Evolutionary conservation across 2,113 vertebrate species (phyloP).

Genomic region (Cynopterus brachyotis): DNA sequence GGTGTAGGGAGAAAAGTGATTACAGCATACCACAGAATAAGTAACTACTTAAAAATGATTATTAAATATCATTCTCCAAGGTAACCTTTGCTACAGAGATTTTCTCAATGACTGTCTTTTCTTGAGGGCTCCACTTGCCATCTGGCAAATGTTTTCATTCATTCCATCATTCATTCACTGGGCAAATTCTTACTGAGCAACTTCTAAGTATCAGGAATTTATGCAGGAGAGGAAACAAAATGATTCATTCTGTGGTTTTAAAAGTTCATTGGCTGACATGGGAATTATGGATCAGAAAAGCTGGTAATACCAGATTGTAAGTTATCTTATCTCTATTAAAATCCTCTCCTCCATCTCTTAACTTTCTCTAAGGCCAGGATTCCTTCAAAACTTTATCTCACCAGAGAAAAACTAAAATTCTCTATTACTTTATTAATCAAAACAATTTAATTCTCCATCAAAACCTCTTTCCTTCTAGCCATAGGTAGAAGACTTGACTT

Average conservation of each 20-base stretch:
- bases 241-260: not conserved
- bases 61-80: conserved; percentile 8
- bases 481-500: not conserved
- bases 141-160: not conserved
- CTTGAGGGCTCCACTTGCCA: not conserved
- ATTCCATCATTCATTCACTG: not conserved
- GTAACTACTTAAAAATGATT: not conserved
- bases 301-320: not conserved
- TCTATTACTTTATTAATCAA: conserved; percentile 39
- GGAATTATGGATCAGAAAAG: not conserved
- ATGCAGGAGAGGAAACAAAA: not conserved
- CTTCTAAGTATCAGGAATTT: not conserved
- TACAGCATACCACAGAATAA: not conserved
- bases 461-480: not conserved
- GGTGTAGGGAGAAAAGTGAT: not conserved
- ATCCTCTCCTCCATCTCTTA: not conserved
- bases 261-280: not conserved
- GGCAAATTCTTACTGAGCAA: conserved; percentile 5
- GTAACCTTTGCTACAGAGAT: not conserved
- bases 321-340: not conserved
- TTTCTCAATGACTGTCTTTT: not conserved
- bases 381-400: conserved; percentile 3
- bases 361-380: not conserved
- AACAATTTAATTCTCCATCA: not conserved
- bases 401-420: not conserved